A percentile compares a stretch with the other conserved stretches of the same genome.
phyloP scores from a whole-genome alignment of 2,797 vertebrate species.

The Sorex maritimensis region DNA sequence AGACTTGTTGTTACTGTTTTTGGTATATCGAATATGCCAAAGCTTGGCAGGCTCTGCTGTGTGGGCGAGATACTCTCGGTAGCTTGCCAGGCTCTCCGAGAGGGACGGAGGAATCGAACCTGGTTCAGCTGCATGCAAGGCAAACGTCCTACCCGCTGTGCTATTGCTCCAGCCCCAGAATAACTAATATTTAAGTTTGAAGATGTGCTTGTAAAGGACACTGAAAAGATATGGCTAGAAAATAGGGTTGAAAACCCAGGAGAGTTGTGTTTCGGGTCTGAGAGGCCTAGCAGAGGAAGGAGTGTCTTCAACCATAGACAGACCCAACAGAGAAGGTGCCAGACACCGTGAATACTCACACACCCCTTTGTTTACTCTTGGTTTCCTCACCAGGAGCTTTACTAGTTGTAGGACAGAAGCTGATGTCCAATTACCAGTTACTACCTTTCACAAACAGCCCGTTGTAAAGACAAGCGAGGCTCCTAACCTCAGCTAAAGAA shows the following conservation, averaged over 20 bases:
- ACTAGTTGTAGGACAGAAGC: neutral
- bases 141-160: too few relatives aligned
- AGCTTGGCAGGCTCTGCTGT: too few relatives aligned
- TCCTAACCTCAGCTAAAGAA: slow-evolving; percentile 24
- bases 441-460: neutral
- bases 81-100: too few relatives aligned
- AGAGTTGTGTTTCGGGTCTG: too few relatives aligned
- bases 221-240: neutral
- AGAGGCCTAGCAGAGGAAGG: neutral
- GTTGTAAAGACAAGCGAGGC: neutral
- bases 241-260: neutral
- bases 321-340: neutral
- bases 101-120: too few relatives aligned
- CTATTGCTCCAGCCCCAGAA: too few relatives aligned
- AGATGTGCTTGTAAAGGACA: neutral
- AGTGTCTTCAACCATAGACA: neutral
- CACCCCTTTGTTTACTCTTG: neutral
- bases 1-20: too few relatives aligned
- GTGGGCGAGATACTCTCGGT: too few relatives aligned
- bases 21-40: too few relatives aligned
- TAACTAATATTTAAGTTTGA: neutral
- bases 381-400: slow-evolving; percentile 27
- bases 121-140: too few relatives aligned
- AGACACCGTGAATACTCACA: neutral
- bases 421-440: neutral